A percentile compares a stretch with the other conserved stretches of the same genome.
These are phyloP conservation scores for Yponomeuta plumbellus DNA, from an alignment of 2,888 invertebrate species.

Conservation along the genomic window DNA sequence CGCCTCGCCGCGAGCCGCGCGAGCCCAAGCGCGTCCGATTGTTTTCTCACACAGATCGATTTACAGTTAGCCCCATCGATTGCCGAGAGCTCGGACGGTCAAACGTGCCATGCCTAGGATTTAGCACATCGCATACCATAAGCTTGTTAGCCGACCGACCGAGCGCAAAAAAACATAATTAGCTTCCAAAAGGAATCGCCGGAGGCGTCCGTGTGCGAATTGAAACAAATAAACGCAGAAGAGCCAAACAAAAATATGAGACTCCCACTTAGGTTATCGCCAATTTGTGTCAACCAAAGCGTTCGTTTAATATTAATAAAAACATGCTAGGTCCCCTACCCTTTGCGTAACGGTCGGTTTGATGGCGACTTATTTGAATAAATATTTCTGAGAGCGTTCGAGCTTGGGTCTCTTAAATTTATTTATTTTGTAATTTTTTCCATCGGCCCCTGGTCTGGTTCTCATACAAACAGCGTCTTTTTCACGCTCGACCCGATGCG, in stretches of 20 bases:
- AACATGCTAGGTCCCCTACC: constrained; percentile 63
- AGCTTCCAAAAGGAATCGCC: constrained; percentile 3
- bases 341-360: constrained; percentile 68
- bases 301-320: constrained; percentile 75
- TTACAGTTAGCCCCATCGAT: constrained; percentile 40
- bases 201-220: constrained; percentile 40
- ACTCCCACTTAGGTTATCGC: constrained; percentile 66
- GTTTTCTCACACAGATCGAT: constrained; percentile 57
- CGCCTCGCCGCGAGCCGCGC: constrained; percentile 29
- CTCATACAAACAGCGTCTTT: constrained; percentile 34
- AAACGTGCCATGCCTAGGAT: constrained; percentile 10
- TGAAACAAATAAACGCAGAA: constrained; percentile 42
- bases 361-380: constrained; percentile 74
- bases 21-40: constrained; percentile 36
- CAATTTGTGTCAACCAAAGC: constrained; percentile 74
- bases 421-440: constrained; percentile 59
- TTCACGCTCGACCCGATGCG: constrained; percentile 36
- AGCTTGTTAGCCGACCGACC: neutral
- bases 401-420: constrained; percentile 47
- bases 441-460: constrained; percentile 32
- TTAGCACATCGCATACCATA: constrained; percentile 15
- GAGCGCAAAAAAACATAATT: constrained; percentile 1
- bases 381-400: constrained; percentile 63
- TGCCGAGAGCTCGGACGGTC: constrained; percentile 24
- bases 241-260: constrained; percentile 53